Conservation (phyloP, 2,797 vertebrate species). For the Novumbra hubbsi region DNA sequence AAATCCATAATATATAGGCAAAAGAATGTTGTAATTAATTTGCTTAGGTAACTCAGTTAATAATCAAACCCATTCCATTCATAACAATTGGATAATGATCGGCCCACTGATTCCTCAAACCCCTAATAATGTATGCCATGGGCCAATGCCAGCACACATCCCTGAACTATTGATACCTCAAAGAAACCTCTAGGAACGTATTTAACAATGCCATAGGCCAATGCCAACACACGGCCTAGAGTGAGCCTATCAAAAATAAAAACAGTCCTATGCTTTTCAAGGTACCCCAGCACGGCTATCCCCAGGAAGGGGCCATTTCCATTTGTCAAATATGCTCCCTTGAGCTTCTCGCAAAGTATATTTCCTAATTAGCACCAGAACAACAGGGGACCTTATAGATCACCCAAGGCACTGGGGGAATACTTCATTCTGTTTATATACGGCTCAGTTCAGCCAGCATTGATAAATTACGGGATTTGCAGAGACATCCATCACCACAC, state of each 20-base stretch:
- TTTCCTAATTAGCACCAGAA: slow-evolving; percentile 48
- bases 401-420: slow-evolving; percentile 17
- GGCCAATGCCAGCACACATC: slow-evolving; percentile 20
- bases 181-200: slow-evolving; percentile 11
- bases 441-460: slow-evolving; percentile 18
- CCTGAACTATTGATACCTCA: slow-evolving; percentile 18
- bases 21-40: neutral
- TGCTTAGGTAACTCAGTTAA: slow-evolving; percentile 17
- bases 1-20: slow-evolving; percentile 20
- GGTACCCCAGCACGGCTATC: slow-evolving; percentile 24
- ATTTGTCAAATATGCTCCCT: slow-evolving; percentile 40
- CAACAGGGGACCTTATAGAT: slow-evolving; percentile 53
- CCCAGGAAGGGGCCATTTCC: slow-evolving; percentile 29
- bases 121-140: slow-evolving; percentile 10
- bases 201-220: slow-evolving; percentile 20
- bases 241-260: slow-evolving; percentile 17
- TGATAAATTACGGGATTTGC: slow-evolving; percentile 28
- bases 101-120: slow-evolving; percentile 12
- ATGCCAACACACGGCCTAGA: slow-evolving; percentile 20
- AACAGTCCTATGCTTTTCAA: slow-evolving; percentile 4
- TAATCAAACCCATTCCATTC: neutral
- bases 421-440: slow-evolving; percentile 11
- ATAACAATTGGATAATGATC: neutral
- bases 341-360: slow-evolving; percentile 52
- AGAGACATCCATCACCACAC: neutral